A percentile compares a stretch with the other conserved stretches of the same genome.
Evolutionary conservation across 2,797 vertebrate genomes (phyloP).

Genomic region (Holocentrus rufus): DNA sequence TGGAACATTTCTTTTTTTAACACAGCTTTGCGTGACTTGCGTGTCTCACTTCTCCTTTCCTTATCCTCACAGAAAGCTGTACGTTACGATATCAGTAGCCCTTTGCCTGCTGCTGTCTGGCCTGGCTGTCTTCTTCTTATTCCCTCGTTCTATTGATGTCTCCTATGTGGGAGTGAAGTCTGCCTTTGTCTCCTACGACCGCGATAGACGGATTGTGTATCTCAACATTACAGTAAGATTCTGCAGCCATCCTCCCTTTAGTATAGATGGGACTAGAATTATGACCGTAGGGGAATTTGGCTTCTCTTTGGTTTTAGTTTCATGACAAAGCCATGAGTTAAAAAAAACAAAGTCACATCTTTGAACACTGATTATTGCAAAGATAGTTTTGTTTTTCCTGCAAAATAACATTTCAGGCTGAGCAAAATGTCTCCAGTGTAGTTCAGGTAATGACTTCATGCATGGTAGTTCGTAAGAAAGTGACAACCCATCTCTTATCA

Average conservation of each 20-base stretch:
- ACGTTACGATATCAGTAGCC: constrained; percentile 91
- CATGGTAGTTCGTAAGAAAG: not conserved
- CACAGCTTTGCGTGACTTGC: constrained; percentile 7
- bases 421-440: not conserved
- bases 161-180: constrained; percentile 95
- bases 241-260: too few species aligned
- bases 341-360: too few species aligned
- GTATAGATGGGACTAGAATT: too few species aligned
- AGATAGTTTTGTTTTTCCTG: too few species aligned
- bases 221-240: constrained; percentile 94
- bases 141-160: constrained; percentile 95
- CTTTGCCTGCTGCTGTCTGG: constrained; percentile 93
- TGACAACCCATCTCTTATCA: not conserved
- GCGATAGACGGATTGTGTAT: constrained; percentile 87
- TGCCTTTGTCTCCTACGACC: constrained; percentile 90
- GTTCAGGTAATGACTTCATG: not conserved
- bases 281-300: too few species aligned
- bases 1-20: too few species aligned
- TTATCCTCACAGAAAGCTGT: constrained; percentile 88
- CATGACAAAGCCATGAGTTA: too few species aligned
- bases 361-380: too few species aligned
- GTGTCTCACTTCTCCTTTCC: constrained; percentile 51
- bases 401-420: too few species aligned
- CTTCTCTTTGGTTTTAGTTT: too few species aligned
- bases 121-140: constrained; percentile 96